A percentile compares a stretch with the other conserved stretches of the same genome.
Conservation (phyloP, 2,113 vertebrate genomes). For the Scopus umbretta region DNA sequence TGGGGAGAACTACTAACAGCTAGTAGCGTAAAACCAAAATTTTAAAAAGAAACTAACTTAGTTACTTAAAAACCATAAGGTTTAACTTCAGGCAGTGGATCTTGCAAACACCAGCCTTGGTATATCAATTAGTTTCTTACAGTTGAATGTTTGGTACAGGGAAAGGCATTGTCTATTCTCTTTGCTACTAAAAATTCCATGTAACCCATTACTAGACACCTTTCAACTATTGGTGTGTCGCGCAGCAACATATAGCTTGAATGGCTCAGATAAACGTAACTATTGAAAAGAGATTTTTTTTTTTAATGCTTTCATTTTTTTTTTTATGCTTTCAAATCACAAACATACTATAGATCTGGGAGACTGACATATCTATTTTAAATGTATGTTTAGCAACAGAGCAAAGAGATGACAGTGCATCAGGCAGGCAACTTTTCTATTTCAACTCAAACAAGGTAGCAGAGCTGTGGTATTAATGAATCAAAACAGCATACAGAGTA, state of each 20-base stretch:
- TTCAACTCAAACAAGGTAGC: background rate
- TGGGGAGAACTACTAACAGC: background rate
- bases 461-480: background rate
- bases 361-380: background rate
- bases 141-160: background rate
- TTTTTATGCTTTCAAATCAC: background rate
- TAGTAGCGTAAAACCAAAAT: background rate
- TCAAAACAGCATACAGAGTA: background rate
- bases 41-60: background rate
- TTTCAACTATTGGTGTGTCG: background rate
- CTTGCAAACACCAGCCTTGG: background rate
- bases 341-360: background rate
- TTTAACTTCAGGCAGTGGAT: background rate
- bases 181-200: background rate
- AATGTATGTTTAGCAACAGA: background rate
- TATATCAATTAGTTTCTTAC: background rate
- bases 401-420: background rate
- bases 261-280: background rate
- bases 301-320: background rate
- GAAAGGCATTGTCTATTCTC: background rate
- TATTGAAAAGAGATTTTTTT: background rate
- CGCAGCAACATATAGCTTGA: background rate
- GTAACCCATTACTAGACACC: background rate
- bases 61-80: background rate
- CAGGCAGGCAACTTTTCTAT: background rate